These are phyloP conservation scores for Pampusana beccarii DNA, from an alignment of 2,113 vertebrate genomes.

Conservation along the genomic window DNA sequence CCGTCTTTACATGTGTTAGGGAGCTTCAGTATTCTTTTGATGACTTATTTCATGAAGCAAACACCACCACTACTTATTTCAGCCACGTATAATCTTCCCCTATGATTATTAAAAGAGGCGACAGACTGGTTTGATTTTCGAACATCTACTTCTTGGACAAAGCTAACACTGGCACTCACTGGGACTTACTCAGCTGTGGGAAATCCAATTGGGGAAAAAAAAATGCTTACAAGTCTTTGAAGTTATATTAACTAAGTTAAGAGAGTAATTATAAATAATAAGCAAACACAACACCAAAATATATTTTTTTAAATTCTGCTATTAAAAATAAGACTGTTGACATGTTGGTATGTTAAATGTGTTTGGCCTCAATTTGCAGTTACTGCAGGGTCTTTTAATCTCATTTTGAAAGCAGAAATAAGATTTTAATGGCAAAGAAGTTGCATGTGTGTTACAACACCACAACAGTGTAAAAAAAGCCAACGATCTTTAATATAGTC, in stretches of 20 bases:
- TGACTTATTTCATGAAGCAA: not conserved
- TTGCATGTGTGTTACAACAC: not conserved
- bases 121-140: not conserved
- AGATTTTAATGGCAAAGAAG: not conserved
- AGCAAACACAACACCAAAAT: not conserved
- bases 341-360: not conserved
- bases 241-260: not conserved
- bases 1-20: not conserved
- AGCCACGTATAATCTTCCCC: not conserved
- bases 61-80: not conserved
- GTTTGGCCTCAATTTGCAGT: not conserved
- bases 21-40: slow-evolving; percentile 42
- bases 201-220: not conserved
- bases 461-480: not conserved
- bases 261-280: not conserved
- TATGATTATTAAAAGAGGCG: not conserved
- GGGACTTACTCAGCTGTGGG: not conserved
- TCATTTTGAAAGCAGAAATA: not conserved
- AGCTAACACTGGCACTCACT: not conserved
- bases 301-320: not conserved
- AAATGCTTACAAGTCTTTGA: not conserved
- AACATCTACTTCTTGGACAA: not conserved
- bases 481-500: not conserved
- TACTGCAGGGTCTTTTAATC: not conserved
- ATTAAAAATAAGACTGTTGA: not conserved